Conservation (phyloP, 2,797 vertebrate species). For the Enteromius anoplus region DNA sequence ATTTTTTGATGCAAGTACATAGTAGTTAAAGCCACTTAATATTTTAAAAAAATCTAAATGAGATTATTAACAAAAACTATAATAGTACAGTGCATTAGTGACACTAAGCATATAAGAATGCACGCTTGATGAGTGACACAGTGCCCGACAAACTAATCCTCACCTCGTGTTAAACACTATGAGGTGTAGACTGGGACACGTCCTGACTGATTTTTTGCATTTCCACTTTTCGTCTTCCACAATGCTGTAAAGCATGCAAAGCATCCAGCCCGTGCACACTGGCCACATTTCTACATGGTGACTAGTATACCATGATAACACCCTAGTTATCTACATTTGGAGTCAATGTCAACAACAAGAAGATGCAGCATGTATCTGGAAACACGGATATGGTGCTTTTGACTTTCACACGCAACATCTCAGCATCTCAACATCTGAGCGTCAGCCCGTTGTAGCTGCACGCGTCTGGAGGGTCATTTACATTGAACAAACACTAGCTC, state of each 20-base stretch:
- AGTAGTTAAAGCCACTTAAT: neutral
- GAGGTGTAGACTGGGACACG: neutral
- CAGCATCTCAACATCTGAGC: neutral
- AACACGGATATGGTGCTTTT: neutral
- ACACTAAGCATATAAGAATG: neutral
- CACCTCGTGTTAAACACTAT: neutral
- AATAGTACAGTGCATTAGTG: neutral
- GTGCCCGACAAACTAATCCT: neutral
- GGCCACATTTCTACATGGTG: neutral
- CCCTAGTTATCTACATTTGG: neutral
- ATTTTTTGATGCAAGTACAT: neutral
- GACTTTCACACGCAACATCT: neutral
- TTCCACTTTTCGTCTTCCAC: neutral
- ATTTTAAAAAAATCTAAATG: neutral
- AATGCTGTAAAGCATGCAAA: conserved; percentile 4
- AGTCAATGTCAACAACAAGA: neutral
- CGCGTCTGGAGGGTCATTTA: neutral
- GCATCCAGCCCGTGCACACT: neutral
- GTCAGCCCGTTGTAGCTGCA: neutral
- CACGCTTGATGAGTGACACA: neutral
- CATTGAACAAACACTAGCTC: neutral
- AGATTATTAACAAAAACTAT: neutral
- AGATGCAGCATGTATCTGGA: neutral
- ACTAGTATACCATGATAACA: neutral
- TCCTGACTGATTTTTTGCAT: neutral